Evolutionary conservation across 2,888 invertebrate genomes (phyloP).

Genomic region (Ophraella communa): DNA sequence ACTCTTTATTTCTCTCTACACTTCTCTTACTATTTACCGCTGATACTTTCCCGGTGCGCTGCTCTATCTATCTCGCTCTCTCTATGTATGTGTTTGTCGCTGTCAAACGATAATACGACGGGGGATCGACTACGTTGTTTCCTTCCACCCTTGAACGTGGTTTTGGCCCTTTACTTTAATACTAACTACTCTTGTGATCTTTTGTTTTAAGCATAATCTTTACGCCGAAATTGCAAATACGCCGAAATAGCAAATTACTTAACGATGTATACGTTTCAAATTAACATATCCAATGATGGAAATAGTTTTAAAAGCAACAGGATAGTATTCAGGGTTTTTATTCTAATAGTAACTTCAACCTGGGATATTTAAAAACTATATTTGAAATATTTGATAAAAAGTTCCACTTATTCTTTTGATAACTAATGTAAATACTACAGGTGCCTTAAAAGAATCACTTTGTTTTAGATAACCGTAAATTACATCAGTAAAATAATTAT

Average conservation of each 20-base stretch:
- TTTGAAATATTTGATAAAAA: too few species aligned
- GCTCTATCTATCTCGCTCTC: too few species aligned
- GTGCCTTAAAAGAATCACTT: too few species aligned
- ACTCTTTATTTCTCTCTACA: slow-evolving; percentile 29
- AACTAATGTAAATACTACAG: too few species aligned
- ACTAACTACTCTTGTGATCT: not conserved
- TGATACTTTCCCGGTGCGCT: slow-evolving; percentile 17
- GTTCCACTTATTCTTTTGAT: too few species aligned
- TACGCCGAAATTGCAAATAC: not conserved
- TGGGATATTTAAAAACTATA: too few species aligned
- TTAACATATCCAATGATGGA: not conserved
- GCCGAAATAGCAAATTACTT: slow-evolving; percentile 1
- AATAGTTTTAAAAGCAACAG: not conserved
- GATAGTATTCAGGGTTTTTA: not conserved
- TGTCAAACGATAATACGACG: not conserved
- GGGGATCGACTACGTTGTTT: not conserved
- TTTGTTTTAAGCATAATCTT: not conserved
- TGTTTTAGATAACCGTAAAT: too few species aligned
- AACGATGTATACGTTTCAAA: not conserved
- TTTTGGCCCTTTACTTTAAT: not conserved
- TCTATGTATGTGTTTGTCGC: too few species aligned
- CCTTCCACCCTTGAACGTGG: not conserved
- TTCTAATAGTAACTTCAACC: too few species aligned
- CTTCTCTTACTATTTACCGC: slow-evolving; percentile 19
- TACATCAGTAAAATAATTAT: too few species aligned